Conservation (phyloP, 2,797 vertebrate species). For the Mycteria americana region DNA sequence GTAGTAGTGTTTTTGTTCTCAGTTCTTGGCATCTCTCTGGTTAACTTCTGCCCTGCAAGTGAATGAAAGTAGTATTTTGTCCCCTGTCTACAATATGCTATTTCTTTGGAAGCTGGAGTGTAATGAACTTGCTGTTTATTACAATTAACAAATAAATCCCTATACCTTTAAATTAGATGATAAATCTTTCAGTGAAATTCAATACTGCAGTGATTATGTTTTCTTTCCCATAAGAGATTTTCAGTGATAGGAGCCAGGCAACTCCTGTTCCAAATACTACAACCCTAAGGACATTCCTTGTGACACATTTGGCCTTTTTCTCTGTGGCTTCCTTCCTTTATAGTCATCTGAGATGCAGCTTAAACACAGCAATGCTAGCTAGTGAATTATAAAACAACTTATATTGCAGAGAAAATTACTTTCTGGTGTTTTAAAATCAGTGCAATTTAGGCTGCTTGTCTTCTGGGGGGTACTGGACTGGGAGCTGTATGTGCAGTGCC, state of each 20-base stretch:
- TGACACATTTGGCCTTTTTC: background rate
- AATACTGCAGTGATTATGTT: slow-evolving; percentile 51
- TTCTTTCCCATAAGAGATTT: slow-evolving; percentile 60
- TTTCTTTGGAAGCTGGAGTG: slow-evolving; percentile 66
- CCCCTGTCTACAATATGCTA: slow-evolving; percentile 12
- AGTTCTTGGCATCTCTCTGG: background rate
- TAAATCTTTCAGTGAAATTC: slow-evolving; percentile 72
- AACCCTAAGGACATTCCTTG: background rate
- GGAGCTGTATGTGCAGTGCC: background rate
- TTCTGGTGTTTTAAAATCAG: background rate
- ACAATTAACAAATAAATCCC: slow-evolving; percentile 75
- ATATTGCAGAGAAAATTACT: background rate
- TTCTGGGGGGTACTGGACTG: background rate
- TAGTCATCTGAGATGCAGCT: background rate
- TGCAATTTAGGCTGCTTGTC: background rate
- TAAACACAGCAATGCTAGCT: background rate
- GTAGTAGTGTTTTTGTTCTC: background rate
- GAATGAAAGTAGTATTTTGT: slow-evolving; percentile 69
- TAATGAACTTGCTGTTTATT: slow-evolving; percentile 73
- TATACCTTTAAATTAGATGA: slow-evolving; percentile 70
- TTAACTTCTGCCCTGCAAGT: slow-evolving; percentile 50
- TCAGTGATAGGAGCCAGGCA: background rate
- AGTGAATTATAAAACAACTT: background rate
- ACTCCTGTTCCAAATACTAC: background rate
- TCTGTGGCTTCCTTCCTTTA: background rate